Base-by-base conservation (phyloP, 2,888 invertebrate species). In the Tholera decimalis region DNA sequence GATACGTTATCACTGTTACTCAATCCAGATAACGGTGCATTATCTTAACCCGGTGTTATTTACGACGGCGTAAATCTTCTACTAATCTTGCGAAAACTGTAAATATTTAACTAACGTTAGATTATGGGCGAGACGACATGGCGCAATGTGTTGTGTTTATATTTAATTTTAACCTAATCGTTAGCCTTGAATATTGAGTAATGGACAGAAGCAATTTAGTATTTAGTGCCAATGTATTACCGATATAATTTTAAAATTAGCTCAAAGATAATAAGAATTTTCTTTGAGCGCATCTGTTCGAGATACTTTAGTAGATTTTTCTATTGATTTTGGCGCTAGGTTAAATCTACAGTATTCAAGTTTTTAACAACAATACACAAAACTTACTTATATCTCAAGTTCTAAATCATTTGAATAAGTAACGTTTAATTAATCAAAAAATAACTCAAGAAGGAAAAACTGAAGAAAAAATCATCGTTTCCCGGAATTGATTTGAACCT, bases 21-120 rank as follows among this genome's bases (percentile, higher is more conserved):
- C 63, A 70, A 71, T 56, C 37, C 46, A 68, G 82, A 71, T 79
- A 77, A 79, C 79, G 43, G 58, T 63, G 57, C 53, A 71, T 71
- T 76, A 73, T 81, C 76, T 70, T 44, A 76, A 63, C 44, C 41
- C 39, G 22, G 24, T 50, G 75, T 61, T 70, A 83, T 83, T 82
- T 79, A 82, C 64, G 77, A 67, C 49, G 47, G 20, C 13, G 79
- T 79, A 65, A 79, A 80, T 81, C 79, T 72, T 50, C 11, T 46
- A 44, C 43, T 76, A 64, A 75, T 79, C 79, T 77, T 68, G 57
- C 72, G 75, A 70, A 82, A 82, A 73, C 70, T 63, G 69, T 75
- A 81, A 81, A 81, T 70, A 78, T 83, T 76, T 56, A 49, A 72
- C 57, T 53, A 72, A 49, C 68, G 49, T 35, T 53, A 66, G 56